phyloP scores from a whole-genome alignment of 1,140 invertebrate species.

The Helicoverpa zea region DNA sequence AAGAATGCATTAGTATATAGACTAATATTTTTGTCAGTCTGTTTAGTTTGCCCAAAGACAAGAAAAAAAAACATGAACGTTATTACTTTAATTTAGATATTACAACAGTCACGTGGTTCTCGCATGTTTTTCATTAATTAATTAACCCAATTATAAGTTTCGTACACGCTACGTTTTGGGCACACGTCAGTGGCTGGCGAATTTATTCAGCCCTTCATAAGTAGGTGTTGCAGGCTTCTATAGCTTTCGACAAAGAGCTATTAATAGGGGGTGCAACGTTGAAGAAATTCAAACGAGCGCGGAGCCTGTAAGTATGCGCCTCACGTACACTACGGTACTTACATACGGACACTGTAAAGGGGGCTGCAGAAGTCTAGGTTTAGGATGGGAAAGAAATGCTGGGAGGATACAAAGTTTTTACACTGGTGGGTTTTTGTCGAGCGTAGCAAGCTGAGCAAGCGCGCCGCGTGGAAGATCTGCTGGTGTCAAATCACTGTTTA shows the following conservation, averaged over 20 bases:
- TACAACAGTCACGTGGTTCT: conserved; percentile 18
- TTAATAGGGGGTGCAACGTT: conserved; percentile 65
- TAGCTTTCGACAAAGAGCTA: conserved; percentile 62
- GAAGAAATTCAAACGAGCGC: conserved; percentile 69
- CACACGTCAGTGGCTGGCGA: conserved; percentile 25
- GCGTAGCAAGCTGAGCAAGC: too few relatives aligned
- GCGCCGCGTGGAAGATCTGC: too few relatives aligned
- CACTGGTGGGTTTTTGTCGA: too few relatives aligned
- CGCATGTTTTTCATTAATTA: conserved; percentile 44
- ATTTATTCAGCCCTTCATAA: conserved; percentile 14
- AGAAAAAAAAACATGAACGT: background rate
- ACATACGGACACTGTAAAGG: conserved; percentile 14
- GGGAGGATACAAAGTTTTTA: too few relatives aligned
- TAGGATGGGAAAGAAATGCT: background rate
- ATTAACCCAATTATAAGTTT: conserved; percentile 48
- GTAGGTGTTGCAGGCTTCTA: conserved; percentile 13
- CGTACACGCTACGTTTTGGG: conserved; percentile 19
- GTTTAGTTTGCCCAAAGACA: too few relatives aligned
- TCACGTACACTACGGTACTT: conserved; percentile 64
- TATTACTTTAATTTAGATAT: conserved; percentile 17
- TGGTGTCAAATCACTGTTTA: too few relatives aligned
- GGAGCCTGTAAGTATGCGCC: conserved; percentile 62
- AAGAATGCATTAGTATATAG: too few relatives aligned
- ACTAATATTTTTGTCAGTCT: too few relatives aligned
- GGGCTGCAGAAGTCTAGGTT: conserved; percentile 7